These are phyloP conservation scores for Platyura marginata DNA, from an alignment of 1,140 invertebrate species.

Conservation along the genomic window DNA sequence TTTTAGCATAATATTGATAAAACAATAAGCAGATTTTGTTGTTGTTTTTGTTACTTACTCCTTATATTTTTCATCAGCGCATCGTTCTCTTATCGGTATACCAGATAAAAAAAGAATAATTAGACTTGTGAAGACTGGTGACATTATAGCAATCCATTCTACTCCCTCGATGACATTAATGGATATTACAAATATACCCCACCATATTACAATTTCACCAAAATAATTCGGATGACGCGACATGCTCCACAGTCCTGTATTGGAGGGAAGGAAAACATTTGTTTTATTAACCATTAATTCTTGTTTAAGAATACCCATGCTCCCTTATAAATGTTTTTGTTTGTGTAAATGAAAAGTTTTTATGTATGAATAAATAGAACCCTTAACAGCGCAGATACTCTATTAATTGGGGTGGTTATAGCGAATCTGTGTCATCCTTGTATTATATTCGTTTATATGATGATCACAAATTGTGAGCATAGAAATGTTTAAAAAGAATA, in stretches of 20 bases:
- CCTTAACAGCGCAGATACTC: too few species aligned
- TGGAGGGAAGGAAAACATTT: neutral
- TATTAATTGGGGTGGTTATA: too few species aligned
- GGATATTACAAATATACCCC: slow-evolving; percentile 81
- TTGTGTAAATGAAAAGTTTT: too few species aligned
- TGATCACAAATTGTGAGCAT: too few species aligned
- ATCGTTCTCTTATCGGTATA: slow-evolving; percentile 66
- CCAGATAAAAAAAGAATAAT: slow-evolving; percentile 80
- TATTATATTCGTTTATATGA: too few species aligned
- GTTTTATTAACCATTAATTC: slow-evolving; percentile 1
- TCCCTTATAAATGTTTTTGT: neutral
- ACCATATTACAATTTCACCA: slow-evolving; percentile 86
- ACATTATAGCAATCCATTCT: slow-evolving; percentile 69
- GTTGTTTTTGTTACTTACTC: slow-evolving; percentile 53
- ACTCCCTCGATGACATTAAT: slow-evolving; percentile 62
- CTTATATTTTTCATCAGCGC: slow-evolving; percentile 70
- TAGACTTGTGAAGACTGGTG: slow-evolving; percentile 71
- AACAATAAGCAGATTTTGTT: too few species aligned
- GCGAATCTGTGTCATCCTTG: too few species aligned
- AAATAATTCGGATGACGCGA: slow-evolving; percentile 92
- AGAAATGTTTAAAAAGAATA: too few species aligned
- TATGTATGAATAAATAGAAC: too few species aligned
- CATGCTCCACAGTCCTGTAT: slow-evolving; percentile 64
- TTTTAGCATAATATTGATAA: too few species aligned
- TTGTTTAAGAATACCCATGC: neutral